These are phyloP conservation scores for Cheilosia urbana DNA, from an alignment of 2,888 invertebrate genomes.

Conservation along the genomic window DNA sequence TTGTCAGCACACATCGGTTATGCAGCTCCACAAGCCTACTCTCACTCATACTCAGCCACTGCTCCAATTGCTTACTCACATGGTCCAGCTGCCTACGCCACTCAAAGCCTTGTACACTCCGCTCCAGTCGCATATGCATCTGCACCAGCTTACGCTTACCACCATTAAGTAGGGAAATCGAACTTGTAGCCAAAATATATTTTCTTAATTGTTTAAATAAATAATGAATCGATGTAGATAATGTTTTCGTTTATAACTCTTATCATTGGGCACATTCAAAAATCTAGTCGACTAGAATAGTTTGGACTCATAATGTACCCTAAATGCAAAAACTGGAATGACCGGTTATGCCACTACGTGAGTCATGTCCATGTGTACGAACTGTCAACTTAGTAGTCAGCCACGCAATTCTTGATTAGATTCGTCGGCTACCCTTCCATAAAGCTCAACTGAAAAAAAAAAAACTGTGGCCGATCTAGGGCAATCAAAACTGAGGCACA, in stretches of 20 bases:
- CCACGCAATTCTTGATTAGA: too few species aligned
- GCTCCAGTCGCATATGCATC: conserved; percentile 44
- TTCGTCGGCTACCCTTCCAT: too few species aligned
- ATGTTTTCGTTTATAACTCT: not conserved
- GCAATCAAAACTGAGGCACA: too few species aligned
- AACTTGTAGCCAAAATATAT: not conserved
- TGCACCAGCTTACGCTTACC: conserved; percentile 41
- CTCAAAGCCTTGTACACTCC: conserved; percentile 39
- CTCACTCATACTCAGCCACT: conserved; percentile 35
- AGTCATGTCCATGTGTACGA: too few species aligned
- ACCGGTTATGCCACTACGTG: too few species aligned
- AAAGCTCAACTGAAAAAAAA: too few species aligned
- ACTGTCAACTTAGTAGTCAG: too few species aligned
- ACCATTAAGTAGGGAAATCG: conserved; percentile 44
- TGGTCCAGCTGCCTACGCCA: conserved; percentile 48
- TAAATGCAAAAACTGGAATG: too few species aligned
- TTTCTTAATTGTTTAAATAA: conserved; percentile 15
- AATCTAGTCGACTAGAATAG: too few species aligned
- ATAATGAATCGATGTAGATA: not conserved
- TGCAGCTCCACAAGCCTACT: conserved; percentile 39
- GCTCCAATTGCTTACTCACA: conserved; percentile 7
- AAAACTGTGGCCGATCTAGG: too few species aligned
- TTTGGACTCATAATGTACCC: too few species aligned
- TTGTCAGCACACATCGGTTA: conserved; percentile 45
- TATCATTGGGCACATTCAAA: too few species aligned